Conservation (phyloP, 2,888 invertebrate genomes). For the Vesta saturnalis region DNA sequence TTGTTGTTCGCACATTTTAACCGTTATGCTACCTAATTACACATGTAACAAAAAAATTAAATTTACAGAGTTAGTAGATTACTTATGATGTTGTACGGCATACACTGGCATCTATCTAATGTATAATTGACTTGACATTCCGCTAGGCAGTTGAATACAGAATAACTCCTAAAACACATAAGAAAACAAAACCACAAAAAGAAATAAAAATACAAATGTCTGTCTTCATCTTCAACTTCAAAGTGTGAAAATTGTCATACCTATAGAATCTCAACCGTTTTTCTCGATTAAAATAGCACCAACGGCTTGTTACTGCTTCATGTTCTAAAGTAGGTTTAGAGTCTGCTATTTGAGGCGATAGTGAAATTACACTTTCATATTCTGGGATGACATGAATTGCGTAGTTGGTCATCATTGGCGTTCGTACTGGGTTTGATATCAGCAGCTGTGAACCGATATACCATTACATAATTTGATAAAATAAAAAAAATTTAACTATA, state of each 20-base stretch:
- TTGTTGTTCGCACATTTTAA: not conserved
- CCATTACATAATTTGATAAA: not conserved
- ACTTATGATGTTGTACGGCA: constrained; percentile 14
- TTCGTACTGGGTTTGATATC: constrained; percentile 75
- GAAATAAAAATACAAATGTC: no score
- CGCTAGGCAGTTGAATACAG: constrained; percentile 10
- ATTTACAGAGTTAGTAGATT: not conserved
- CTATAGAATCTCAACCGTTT: constrained; percentile 73
- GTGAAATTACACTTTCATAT: constrained; percentile 73
- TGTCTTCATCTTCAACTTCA: no score
- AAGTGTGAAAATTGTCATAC: constrained; percentile 44
- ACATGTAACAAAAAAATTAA: not conserved
- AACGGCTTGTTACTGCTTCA: constrained; percentile 70
- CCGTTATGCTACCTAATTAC: not conserved
- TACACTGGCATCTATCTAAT: constrained; percentile 15
- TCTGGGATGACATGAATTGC: constrained; percentile 79
- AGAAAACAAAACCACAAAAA: no score
- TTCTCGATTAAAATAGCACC: constrained; percentile 80
- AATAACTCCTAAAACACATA: constrained; percentile 18
- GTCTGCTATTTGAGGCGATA: constrained; percentile 75
- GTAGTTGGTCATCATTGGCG: constrained; percentile 80
- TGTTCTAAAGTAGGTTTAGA: constrained; percentile 68
- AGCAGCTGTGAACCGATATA: not conserved
- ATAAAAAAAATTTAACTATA: not conserved
- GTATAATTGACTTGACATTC: constrained; percentile 21